A percentile compares a stretch with the other conserved stretches of the same genome.
Evolutionary conservation across 2,797 vertebrate species (phyloP).

Genomic region (Sciaenops ocellatus): DNA sequence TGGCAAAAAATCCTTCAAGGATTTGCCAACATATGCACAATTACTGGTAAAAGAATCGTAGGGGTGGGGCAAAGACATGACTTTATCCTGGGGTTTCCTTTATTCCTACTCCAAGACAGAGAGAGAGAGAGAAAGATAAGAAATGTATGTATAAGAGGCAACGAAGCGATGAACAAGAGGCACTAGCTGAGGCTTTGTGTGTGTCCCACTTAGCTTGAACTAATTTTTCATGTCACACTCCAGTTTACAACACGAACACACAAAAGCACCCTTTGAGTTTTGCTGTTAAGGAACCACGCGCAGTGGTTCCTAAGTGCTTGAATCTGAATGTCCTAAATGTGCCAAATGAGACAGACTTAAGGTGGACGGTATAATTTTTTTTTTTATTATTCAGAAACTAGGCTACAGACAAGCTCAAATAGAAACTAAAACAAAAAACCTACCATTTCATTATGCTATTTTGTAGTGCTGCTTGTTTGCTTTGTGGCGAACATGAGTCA

Average conservation of each 20-base stretch:
- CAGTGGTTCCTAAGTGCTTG: slow-evolving; percentile 41
- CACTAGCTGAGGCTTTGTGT: slow-evolving; percentile 51
- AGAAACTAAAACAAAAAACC: slow-evolving; percentile 5
- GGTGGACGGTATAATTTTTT: slow-evolving; percentile 18
- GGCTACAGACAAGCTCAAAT: slow-evolving; percentile 20
- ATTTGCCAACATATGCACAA: slow-evolving; percentile 41
- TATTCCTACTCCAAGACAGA: slow-evolving; percentile 45
- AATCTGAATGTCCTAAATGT: slow-evolving; percentile 62
- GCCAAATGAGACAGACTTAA: slow-evolving; percentile 58
- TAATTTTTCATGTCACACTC: slow-evolving; percentile 68
- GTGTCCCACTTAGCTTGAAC: slow-evolving; percentile 75
- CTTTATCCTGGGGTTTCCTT: slow-evolving; percentile 34
- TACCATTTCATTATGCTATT: slow-evolving; percentile 9
- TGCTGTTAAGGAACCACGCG: slow-evolving; percentile 39
- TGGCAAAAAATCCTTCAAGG: slow-evolving; percentile 28
- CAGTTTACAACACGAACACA: slow-evolving; percentile 71
- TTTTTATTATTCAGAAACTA: slow-evolving; percentile 18
- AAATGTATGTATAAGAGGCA: slow-evolving; percentile 38
- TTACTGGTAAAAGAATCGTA: slow-evolving; percentile 25
- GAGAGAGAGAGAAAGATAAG: slow-evolving; percentile 25
- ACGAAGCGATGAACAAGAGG: slow-evolving; percentile 44
- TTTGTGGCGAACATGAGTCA: neutral
- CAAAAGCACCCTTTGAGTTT: slow-evolving; percentile 55
- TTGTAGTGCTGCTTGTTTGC: slow-evolving; percentile 2
- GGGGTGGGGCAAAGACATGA: slow-evolving; percentile 2